Evolutionary conservation across 2,113 vertebrate genomes (phyloP).

Genomic region (Platysteira castanea): DNA sequence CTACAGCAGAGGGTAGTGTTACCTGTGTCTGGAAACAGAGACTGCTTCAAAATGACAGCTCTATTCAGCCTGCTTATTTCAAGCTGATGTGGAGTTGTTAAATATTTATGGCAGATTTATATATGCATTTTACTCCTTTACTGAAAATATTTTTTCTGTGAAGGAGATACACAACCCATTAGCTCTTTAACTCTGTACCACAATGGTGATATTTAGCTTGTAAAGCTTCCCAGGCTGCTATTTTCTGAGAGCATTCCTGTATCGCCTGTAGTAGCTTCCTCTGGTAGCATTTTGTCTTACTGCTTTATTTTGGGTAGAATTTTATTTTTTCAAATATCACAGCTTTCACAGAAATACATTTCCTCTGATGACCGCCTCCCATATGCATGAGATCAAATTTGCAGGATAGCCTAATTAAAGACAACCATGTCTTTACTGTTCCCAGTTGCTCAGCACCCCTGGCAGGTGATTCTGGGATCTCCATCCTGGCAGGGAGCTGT

Average conservation of each 20-base stretch:
- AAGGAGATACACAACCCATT: not conserved
- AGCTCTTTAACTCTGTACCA: not conserved
- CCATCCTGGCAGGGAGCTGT: not conserved
- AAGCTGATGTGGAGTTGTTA: not conserved
- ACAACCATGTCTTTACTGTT: not conserved
- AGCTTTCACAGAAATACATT: not conserved
- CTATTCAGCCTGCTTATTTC: not conserved
- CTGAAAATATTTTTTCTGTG: not conserved
- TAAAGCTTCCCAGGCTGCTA: not conserved
- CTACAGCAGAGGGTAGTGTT: not conserved
- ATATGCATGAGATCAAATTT: not conserved
- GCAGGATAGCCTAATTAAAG: not conserved
- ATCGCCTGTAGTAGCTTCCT: not conserved
- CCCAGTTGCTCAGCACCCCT: not conserved
- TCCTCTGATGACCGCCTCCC: not conserved
- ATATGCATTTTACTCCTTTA: not conserved
- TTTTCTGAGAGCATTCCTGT: not conserved
- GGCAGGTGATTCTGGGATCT: not conserved
- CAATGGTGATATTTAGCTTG: not conserved
- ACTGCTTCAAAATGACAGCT: not conserved
- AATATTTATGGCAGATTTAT: not conserved
- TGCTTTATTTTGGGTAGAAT: not conserved
- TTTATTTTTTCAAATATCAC: not conserved
- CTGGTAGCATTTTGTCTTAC: not conserved
- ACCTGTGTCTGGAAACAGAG: not conserved